Percentiles rank a stretch among this genome's conserved stretches.
Conservation (phyloP, 2,113 vertebrate genomes). For the Synchiropus splendidus region DNA sequence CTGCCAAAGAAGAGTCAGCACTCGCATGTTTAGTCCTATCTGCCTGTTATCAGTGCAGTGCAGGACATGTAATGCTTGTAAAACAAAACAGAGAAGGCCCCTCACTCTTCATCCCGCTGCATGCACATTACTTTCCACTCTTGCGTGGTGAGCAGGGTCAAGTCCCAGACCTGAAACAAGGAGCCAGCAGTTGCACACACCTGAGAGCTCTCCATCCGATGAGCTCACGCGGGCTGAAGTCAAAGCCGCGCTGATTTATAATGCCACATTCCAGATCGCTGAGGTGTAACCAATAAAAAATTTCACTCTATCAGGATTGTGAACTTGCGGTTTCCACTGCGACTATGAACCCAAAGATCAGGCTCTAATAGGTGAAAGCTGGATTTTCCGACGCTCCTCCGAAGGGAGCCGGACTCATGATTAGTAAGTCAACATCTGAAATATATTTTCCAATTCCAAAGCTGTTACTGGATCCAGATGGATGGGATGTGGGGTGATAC, state of each 20-base stretch:
- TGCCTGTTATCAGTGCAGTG: too few relatives aligned
- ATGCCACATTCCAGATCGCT: conserved; percentile 4
- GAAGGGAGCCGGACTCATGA: conserved; percentile 53
- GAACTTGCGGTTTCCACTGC: conserved; percentile 16
- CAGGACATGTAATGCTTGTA: too few relatives aligned
- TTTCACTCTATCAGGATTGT: conserved; percentile 21
- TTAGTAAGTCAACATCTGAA: conserved; percentile 60
- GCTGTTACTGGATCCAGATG: conserved; percentile 59
- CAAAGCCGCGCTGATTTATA: conserved; percentile 5
- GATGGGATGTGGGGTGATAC: conserved; percentile 36
- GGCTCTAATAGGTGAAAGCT: conserved; percentile 47
- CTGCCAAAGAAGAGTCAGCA: too few relatives aligned
- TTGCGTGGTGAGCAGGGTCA: too few relatives aligned
- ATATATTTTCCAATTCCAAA: conserved; percentile 51
- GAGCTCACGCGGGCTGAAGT: conserved; percentile 6
- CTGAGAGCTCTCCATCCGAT: not conserved
- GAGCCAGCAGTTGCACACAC: not conserved
- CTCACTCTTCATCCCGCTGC: too few relatives aligned
- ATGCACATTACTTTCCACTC: too few relatives aligned
- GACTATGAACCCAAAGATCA: conserved; percentile 23
- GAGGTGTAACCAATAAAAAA: conserved; percentile 13
- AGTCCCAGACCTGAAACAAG: too few relatives aligned
- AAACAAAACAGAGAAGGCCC: too few relatives aligned
- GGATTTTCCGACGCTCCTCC: conserved; percentile 36
- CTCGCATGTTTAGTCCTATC: too few relatives aligned